Evolutionary conservation across 2,113 vertebrate genomes (phyloP).

Genomic region (Pedetes capensis): DNA sequence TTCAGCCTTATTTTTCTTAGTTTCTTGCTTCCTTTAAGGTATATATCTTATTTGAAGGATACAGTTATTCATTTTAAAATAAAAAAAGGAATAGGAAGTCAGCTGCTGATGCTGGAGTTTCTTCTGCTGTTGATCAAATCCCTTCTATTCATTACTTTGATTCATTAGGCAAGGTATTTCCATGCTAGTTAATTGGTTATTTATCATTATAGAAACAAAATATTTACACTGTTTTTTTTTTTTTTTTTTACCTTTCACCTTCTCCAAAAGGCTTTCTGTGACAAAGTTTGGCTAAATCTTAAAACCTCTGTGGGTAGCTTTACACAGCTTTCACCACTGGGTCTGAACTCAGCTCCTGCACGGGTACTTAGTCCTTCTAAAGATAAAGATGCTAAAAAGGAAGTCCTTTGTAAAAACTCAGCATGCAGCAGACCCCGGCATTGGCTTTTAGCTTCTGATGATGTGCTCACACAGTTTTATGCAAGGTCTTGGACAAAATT

Average conservation of each 20-base stretch:
- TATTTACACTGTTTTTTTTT: too few relatives aligned
- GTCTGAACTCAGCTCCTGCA: constrained; percentile 61
- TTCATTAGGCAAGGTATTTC: not conserved
- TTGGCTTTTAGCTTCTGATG: constrained; percentile 57
- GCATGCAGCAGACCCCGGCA: not conserved
- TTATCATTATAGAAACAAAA: not conserved
- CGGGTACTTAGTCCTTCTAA: constrained; percentile 7
- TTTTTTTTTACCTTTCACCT: not conserved
- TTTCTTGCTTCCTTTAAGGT: not conserved
- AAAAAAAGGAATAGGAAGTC: not conserved
- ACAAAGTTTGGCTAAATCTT: constrained; percentile 38
- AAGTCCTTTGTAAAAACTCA: constrained; percentile 6
- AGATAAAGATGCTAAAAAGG: constrained; percentile 34
- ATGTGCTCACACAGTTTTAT: constrained; percentile 24
- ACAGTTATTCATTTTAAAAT: not conserved
- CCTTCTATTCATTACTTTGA: not conserved
- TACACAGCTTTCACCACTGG: constrained; percentile 66
- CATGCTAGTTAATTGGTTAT: not conserved
- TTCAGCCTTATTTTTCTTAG: not conserved
- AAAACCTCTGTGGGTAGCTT: constrained; percentile 38
- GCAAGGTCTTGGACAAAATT: constrained; percentile 45
- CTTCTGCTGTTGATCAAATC: not conserved
- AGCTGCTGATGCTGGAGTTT: not conserved
- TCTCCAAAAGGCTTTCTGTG: not conserved
- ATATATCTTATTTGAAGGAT: not conserved